Conservation (phyloP, 2,113 vertebrate genomes). For the Tetrao urogallus region DNA sequence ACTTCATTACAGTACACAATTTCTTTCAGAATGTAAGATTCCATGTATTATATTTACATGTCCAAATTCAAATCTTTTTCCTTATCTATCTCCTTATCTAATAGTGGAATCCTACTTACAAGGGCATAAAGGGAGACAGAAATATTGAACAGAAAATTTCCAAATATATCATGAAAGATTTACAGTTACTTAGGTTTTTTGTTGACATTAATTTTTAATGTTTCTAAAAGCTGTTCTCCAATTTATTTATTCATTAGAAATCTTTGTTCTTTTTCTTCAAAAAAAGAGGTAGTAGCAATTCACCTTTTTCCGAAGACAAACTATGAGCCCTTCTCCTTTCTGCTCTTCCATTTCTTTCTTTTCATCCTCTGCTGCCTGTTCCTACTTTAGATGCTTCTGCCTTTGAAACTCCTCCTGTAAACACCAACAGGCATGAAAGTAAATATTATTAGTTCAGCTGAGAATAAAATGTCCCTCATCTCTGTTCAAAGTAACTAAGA, state of each 20-base stretch:
- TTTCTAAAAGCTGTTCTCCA: background rate
- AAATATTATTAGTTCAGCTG: background rate
- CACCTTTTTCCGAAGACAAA: background rate
- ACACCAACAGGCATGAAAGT: background rate
- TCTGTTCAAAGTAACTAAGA: background rate
- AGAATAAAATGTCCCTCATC: background rate
- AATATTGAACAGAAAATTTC: background rate
- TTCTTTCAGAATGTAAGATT: background rate
- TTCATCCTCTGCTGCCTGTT: background rate
- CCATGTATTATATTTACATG: background rate
- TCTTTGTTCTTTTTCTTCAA: rapidly evolving
- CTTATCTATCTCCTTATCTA: background rate
- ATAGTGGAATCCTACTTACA: background rate
- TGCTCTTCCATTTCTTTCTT: background rate
- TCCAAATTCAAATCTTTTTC: background rate
- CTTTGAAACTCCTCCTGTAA: background rate
- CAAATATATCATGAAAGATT: background rate
- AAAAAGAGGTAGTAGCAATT: background rate
- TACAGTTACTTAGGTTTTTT: background rate
- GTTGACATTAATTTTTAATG: background rate
- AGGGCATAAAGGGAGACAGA: background rate
- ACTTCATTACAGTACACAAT: background rate
- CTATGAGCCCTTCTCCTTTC: background rate
- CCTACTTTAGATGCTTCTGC: background rate
- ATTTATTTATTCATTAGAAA: background rate